These are phyloP conservation scores for Mobula birostris DNA, from an alignment of 2,113 vertebrate genomes.

Conservation along the genomic window DNA sequence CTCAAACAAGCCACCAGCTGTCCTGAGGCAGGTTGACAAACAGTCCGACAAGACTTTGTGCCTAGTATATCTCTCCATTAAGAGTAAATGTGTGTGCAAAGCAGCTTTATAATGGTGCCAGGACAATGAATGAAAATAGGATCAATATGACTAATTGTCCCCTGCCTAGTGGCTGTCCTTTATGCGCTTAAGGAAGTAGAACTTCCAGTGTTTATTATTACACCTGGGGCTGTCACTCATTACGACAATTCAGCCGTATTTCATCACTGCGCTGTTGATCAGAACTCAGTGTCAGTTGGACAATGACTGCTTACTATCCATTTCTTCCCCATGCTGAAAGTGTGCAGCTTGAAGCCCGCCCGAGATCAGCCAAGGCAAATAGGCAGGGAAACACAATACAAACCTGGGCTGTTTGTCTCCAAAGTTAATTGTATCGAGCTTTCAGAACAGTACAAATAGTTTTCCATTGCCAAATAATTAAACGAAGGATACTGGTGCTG, in stretches of 20 bases:
- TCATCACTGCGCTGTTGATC: neutral
- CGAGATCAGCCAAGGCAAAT: neutral
- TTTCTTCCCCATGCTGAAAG: neutral
- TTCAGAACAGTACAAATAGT: conserved; percentile 66
- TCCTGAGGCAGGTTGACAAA: conserved; percentile 41
- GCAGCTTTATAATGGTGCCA: neutral
- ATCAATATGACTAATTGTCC: neutral
- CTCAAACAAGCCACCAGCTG: conserved; percentile 46
- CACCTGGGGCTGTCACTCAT: conserved; percentile 15
- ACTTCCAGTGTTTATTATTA: neutral
- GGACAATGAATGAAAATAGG: neutral
- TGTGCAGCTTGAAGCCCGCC: neutral
- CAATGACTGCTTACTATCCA: neutral
- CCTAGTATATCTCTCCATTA: neutral
- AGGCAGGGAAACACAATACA: neutral
- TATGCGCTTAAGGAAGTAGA: conserved; percentile 4
- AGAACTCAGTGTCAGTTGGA: neutral
- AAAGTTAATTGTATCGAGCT: conserved; percentile 53
- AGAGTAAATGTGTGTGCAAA: neutral
- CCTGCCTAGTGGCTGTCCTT: too few relatives aligned
- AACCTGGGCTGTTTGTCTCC: neutral
- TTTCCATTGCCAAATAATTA: conserved; percentile 54
- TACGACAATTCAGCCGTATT: neutral
- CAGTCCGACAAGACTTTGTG: neutral
- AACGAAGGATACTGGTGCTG: conserved; percentile 47